Base-by-base conservation (phyloP, 2,797 vertebrate genomes). In the Semotilus atromaculatus region DNA sequence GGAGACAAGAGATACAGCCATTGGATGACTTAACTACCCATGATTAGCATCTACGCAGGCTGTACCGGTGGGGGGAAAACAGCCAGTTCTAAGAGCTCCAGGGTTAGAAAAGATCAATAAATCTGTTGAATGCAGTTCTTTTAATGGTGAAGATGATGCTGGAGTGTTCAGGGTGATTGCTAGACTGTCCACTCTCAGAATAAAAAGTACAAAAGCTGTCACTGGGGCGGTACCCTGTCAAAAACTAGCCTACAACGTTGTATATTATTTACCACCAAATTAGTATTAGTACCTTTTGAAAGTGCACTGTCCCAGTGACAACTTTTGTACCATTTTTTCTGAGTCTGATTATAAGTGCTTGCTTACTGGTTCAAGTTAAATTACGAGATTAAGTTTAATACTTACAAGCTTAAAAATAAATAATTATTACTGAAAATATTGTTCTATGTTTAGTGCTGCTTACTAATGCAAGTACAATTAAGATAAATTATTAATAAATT, bases 11-110 rank as follows among this genome's bases (percentile, higher is more conserved):
- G 83, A 81, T 73, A 53, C 34, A 71, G 83, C 36, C 76, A 18
- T 14, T 34, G 80, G 74, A 86, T 51, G 67, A 79, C 79, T 74
- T 62, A 78, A 80, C 87, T 55, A 68, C 19, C 64, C 7, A 21
- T 77, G 81, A 86, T 86, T 79, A 75, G 75, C 82, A 79, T 78
- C 75, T 74, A 73, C n/a, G 43, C 82, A 74, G 58, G 80, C 55
- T 68, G 19, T 23, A 38, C 78, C 5, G 36, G 5, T 60, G 36
- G 1, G 5, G 16, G 16, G 43, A 1, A 6, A 26, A 16, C 45
- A 43, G 74, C 3, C 14, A 21, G 36, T 23, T n/a, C 31, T 8
- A 14, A 36, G 34, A 58, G 21, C 6, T 36, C 11, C 6, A 55
- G 4, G 31, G 31, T 55, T 38, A n/a, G 31, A 75, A 38, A 58